Conservation (phyloP, 2,797 vertebrate species). For the Lacerta agilis region DNA sequence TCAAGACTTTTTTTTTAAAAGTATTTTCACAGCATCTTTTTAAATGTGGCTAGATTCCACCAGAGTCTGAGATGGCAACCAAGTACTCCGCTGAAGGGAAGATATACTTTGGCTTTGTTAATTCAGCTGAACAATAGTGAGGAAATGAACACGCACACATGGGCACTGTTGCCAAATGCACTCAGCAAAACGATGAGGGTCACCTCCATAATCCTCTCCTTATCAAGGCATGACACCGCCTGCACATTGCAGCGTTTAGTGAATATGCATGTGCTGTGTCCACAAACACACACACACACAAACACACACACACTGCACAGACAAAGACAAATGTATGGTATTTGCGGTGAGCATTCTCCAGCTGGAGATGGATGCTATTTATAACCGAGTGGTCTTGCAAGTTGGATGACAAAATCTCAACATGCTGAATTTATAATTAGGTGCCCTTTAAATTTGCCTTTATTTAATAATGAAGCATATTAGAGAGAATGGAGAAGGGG, state of each 20-base stretch:
- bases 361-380: rapidly evolving
- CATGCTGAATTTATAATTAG: conserved; percentile 2
- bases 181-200: no score
- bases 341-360: background rate
- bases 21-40: no score
- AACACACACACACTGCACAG: no score
- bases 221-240: background rate
- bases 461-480: conserved; percentile 16
- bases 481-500: background rate
- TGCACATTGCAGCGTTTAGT: no score
- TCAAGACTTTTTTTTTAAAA: no score
- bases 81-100: background rate
- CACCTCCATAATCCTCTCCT: background rate
- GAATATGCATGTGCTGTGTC: no score
- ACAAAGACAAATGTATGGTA: background rate
- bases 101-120: background rate
- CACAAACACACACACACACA: no score
- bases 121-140: background rate
- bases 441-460: background rate
- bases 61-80: background rate
- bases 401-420: conserved; percentile 13
- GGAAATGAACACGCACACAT: background rate
- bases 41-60: no score
- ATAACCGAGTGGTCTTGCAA: background rate
- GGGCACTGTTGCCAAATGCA: no score